phyloP scores from a whole-genome alignment of 2,797 vertebrate species.

The Halcyon chelicuti region DNA sequence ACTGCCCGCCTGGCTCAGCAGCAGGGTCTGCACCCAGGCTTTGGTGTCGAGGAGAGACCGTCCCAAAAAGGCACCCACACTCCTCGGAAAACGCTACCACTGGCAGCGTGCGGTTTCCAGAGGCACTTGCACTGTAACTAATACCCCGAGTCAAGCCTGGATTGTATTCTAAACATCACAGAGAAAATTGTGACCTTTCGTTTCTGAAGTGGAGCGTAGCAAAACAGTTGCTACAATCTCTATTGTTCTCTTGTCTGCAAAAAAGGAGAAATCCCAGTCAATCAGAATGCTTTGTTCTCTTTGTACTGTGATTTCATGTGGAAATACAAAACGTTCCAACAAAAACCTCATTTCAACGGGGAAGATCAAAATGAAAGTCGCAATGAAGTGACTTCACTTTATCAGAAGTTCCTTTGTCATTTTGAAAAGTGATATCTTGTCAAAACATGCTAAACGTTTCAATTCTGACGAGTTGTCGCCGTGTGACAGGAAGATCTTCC shows the following conservation, averaged over 20 bases:
- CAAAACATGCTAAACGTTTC: not conserved
- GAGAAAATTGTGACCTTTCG: not conserved
- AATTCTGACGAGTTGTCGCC: not conserved
- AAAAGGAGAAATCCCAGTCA: not conserved
- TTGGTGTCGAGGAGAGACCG: not conserved
- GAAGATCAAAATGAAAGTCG: not conserved
- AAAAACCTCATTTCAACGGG: not conserved
- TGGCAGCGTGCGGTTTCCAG: not conserved
- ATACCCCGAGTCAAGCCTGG: not conserved
- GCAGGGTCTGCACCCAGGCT: not conserved
- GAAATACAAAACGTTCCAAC: not conserved
- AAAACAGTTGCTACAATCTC: not conserved
- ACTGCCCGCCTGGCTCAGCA: not conserved
- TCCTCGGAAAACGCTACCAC: rapidly evolving
- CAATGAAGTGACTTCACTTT: not conserved
- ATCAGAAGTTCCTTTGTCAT: slow-evolving; percentile 9
- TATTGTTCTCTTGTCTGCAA: not conserved
- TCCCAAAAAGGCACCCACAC: rapidly evolving
- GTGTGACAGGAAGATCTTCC: not conserved
- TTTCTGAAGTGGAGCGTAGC: not conserved
- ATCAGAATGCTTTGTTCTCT: not conserved
- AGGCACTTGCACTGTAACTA: not conserved
- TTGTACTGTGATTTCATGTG: not conserved
- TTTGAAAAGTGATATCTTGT: not conserved
- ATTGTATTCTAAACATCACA: not conserved